Conservation (phyloP, 2,797 vertebrate species). For the Esox lucius region DNA sequence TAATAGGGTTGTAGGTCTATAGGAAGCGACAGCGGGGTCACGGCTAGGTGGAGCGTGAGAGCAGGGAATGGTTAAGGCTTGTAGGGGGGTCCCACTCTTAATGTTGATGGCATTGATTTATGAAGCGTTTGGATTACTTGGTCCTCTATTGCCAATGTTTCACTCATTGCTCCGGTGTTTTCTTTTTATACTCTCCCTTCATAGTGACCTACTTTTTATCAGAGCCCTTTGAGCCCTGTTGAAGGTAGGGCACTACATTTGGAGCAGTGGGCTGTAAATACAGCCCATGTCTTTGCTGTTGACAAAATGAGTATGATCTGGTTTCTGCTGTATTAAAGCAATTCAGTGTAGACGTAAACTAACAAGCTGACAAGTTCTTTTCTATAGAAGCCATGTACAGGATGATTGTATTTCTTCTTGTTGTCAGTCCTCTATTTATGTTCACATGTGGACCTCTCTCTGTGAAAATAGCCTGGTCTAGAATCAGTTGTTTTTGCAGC, state of each 20-base stretch:
- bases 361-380: conserved; percentile 52
- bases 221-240: neutral
- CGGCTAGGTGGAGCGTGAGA: neutral
- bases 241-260: neutral
- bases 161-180: neutral
- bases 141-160: neutral
- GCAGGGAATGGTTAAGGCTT: neutral
- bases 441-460: conserved; percentile 28
- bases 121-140: neutral
- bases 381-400: conserved; percentile 55
- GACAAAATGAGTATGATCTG: conserved; percentile 25
- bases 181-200: too few relatives aligned
- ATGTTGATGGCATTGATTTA: neutral
- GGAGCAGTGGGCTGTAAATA: neutral
- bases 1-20: conserved; percentile 23
- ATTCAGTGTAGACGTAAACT: conserved; percentile 33
- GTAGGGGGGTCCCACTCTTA: neutral
- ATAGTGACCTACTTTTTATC: conserved; percentile 1
- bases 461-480: conserved; percentile 1
- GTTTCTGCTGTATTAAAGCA: conserved; percentile 35
- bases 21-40: conserved; percentile 5
- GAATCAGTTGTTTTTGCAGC: neutral
- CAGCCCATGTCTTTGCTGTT: conserved; percentile 33
- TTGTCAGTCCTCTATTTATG: conserved; percentile 21
- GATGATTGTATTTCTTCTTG: conserved; percentile 49